Conservation (phyloP, 2,797 vertebrate genomes). For the Lepus oiostolus region DNA sequence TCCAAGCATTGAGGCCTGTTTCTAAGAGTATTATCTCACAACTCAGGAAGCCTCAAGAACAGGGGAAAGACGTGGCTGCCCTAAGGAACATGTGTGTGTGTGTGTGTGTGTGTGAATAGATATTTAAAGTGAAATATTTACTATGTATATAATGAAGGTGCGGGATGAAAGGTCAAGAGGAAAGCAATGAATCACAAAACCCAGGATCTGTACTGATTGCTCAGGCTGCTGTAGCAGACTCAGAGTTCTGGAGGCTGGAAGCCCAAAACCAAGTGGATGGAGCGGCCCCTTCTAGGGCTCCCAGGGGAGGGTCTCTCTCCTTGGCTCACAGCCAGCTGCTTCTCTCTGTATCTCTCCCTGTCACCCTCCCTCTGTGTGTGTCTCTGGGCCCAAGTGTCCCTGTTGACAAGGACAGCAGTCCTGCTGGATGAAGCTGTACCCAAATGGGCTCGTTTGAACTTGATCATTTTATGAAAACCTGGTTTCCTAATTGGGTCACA, state of each 20-base stretch:
- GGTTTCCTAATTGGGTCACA: background rate
- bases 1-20: background rate
- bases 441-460: background rate
- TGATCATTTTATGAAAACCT: background rate
- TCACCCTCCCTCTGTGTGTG: background rate
- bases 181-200: background rate
- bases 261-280: background rate
- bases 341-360: background rate
- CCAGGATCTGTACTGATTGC: background rate
- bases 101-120: too few species aligned
- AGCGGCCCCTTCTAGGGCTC: background rate
- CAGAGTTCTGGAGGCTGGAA: background rate
- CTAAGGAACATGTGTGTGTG: background rate
- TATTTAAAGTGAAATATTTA: too few species aligned
- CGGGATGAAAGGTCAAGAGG: background rate
- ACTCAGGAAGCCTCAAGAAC: background rate
- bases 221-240: background rate
- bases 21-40: background rate
- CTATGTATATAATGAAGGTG: background rate
- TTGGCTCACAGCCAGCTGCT: background rate
- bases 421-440: background rate
- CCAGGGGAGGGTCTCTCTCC: background rate
- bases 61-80: background rate
- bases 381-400: background rate
- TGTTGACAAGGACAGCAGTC: background rate